Evolutionary conservation across 1,140 invertebrate species (phyloP), one percentile per base, ranked within the genome.

Genomic region (Cydia splendana): DNA sequence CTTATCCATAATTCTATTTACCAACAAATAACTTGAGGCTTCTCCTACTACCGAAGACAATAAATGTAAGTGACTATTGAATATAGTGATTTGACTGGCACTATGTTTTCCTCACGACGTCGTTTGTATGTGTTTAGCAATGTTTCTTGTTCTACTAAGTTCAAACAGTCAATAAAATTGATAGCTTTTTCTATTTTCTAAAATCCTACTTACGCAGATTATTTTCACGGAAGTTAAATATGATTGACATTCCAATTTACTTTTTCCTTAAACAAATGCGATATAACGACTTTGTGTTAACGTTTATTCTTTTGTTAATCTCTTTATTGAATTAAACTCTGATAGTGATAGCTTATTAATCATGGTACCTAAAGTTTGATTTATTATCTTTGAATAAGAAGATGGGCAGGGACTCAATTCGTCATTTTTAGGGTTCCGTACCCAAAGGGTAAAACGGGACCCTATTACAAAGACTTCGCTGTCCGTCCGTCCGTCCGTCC

Each of bases 61-160:
- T 53, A 53, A 48, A 48, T 48, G 45, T 53, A 53, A 53, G 51
- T 62, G 57, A 62, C 18, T 24, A 62, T 62, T 62, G 57, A 62
- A 62, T 62, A 24, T 62, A 62, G 57, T 24, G 2, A 62, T 62
- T 62, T 62, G 9, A 62, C 57, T 20, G 57, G 57, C 20, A 62
- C 2, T 18, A 62, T 62, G 57, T 62, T 20, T 24, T 62, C 20
- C n/a, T 24, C 57, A n/a, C 51, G 9, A 4, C 18, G 18, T 2
- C 7, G 10, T 62, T 24, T 24, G 10, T 24, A 24, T 12, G 24
- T 62, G 18, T 62, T 24, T 18, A 24, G 57, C 57, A 24, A 24
- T 62, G 57, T n/a, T 20, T 10, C 20, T 62, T 62, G 18, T 53
- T 53, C 13, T 53, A n/a, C 51, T 13, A n/a, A 18, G 51, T 53